A percentile compares a stretch with the other conserved stretches of the same genome.
Conservation (phyloP, 2,888 invertebrate species). For the Andrena camellia region DNA sequence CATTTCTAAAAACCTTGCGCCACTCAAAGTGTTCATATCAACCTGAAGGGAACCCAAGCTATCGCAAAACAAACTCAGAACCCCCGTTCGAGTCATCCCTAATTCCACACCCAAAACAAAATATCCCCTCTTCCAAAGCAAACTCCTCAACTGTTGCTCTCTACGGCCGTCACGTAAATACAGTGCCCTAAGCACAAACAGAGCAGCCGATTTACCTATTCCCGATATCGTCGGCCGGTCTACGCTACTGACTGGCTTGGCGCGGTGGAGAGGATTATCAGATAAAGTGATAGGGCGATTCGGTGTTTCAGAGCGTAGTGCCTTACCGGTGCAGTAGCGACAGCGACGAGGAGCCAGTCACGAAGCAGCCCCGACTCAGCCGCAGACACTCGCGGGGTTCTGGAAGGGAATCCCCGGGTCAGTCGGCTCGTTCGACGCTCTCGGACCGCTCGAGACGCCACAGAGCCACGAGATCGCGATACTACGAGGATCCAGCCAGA, state of each 20-base stretch:
- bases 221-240: slow-evolving; percentile 15
- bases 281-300: slow-evolving; percentile 47
- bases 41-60: no score
- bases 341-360: slow-evolving; percentile 91
- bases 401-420: slow-evolving; percentile 69
- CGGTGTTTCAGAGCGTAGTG: slow-evolving; percentile 87
- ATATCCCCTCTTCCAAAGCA: background rate
- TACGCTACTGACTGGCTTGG: slow-evolving; percentile 6
- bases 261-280: slow-evolving; percentile 37
- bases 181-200: background rate
- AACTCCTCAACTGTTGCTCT: background rate
- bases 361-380: slow-evolving; percentile 90
- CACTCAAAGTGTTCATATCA: no score
- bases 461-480: slow-evolving; percentile 57
- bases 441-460: slow-evolving; percentile 51
- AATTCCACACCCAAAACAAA: no score
- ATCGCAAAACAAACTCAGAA: no score
- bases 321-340: slow-evolving; percentile 88
- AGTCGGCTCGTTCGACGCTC: slow-evolving; percentile 67
- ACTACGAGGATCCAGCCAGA: slow-evolving; percentile 64
- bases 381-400: slow-evolving; percentile 72
- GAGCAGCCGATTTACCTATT: background rate
- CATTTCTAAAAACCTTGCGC: no score
- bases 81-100: no score
- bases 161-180: background rate